Conservation (phyloP, 2,113 vertebrate species). For the Oenanthe oenanthe region DNA sequence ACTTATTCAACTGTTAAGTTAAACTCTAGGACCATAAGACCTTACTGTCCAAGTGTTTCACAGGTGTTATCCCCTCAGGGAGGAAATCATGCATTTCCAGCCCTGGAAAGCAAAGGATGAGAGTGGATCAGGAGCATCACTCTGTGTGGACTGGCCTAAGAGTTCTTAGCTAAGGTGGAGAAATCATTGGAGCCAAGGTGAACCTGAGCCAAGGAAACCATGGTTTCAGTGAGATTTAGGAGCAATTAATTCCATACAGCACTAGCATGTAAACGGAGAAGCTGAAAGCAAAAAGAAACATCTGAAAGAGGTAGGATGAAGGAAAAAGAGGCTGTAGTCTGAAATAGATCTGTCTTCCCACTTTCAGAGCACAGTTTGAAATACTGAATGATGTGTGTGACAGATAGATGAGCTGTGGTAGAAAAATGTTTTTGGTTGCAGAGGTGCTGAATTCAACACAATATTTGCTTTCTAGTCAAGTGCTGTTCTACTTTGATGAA, state of each 20-base stretch:
- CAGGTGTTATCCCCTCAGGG: not conserved
- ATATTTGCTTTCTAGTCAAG: conserved; percentile 18
- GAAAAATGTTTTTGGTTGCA: conserved; percentile 2
- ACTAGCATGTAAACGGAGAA: not conserved
- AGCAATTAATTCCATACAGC: not conserved
- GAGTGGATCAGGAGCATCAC: not conserved
- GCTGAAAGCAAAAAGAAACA: not conserved
- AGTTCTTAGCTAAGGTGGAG: not conserved
- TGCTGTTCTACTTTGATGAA: not conserved
- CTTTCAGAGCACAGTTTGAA: not conserved
- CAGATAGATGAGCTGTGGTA: conserved; percentile 16
- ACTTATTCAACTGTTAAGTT: not conserved
- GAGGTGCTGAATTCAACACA: conserved; percentile 3
- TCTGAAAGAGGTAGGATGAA: not conserved
- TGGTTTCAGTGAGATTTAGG: not conserved
- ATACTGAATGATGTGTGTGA: not conserved
- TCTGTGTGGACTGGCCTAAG: not conserved
- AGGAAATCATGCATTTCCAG: not conserved
- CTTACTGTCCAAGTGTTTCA: not conserved
- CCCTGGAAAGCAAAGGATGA: not conserved
- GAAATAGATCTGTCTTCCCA: not conserved
- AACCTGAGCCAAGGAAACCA: not conserved
- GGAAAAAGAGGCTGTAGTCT: not conserved
- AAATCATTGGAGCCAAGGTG: not conserved
- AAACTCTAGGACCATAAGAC: not conserved